phyloP scores from a whole-genome alignment of 2,888 invertebrate species.

The Agrotis segetum region DNA sequence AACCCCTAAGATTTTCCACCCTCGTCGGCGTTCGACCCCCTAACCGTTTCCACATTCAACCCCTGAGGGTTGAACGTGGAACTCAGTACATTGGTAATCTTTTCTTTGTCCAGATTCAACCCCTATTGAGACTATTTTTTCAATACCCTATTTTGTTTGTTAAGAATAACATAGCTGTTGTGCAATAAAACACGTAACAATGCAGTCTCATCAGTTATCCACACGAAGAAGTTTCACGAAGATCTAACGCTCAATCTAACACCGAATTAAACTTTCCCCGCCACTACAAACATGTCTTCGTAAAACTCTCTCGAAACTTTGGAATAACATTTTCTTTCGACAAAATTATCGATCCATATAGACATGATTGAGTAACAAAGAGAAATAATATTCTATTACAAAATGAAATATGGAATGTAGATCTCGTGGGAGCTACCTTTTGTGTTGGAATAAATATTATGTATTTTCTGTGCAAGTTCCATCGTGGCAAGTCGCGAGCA shows the following conservation, averaged over 20 bases:
- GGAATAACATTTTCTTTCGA: constrained; percentile 31
- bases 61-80: too few relatives aligned
- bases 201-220: constrained; percentile 67
- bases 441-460: constrained; percentile 18
- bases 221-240: constrained; percentile 39
- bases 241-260: constrained; percentile 22
- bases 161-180: constrained; percentile 34
- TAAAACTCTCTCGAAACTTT: constrained; percentile 21
- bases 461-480: constrained; percentile 30
- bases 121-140: too few relatives aligned
- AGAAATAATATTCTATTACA: constrained; percentile 42
- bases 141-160: too few relatives aligned
- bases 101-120: too few relatives aligned
- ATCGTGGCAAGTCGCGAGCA: not conserved
- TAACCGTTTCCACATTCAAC: too few relatives aligned
- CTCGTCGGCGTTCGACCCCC: too few relatives aligned
- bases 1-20: too few relatives aligned
- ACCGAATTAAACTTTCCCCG: constrained; percentile 39
- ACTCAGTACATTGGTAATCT: too few relatives aligned
- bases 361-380: constrained; percentile 42
- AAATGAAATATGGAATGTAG: constrained; percentile 32
- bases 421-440: constrained; percentile 24
- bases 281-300: constrained; percentile 35
- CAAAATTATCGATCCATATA: constrained; percentile 45
- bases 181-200: constrained; percentile 74